phyloP scores from a whole-genome alignment of 2,888 invertebrate genomes.

The Cephus spinipes region DNA sequence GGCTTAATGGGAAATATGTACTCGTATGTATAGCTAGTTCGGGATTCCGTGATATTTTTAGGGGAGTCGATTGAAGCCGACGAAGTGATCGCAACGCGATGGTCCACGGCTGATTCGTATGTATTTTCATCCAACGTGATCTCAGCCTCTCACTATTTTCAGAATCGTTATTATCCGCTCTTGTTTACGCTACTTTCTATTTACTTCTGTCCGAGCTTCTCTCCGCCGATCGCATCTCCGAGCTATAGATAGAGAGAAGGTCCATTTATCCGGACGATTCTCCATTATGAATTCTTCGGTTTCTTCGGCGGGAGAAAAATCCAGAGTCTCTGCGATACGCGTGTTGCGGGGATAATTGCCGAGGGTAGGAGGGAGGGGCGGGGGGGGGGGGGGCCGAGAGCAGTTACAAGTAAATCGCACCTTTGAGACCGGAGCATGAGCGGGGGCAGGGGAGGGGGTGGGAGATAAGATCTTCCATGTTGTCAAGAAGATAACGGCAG shows the following conservation, averaged over 20 bases:
- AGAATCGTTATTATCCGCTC: constrained; percentile 36
- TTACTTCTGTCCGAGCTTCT: neutral
- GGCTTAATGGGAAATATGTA: too few species aligned
- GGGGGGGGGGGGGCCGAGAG: constrained; percentile 17
- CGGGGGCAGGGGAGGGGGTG: constrained; percentile 10
- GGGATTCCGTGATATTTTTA: too few species aligned
- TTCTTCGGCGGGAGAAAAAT: neutral
- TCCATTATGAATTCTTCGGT: constrained; percentile 11
- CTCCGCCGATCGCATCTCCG: too few species aligned
- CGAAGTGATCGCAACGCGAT: constrained; percentile 6
- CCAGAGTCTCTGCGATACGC: constrained; percentile 22
- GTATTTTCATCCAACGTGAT: constrained; percentile 29
- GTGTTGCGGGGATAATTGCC: too few species aligned
- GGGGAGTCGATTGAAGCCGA: too few species aligned
- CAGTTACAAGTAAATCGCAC: too few species aligned
- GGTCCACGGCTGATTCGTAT: constrained; percentile 13
- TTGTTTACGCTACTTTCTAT: constrained; percentile 27
- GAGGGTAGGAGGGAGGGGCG: neutral
- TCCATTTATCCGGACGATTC: too few species aligned
- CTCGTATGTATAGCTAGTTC: too few species aligned
- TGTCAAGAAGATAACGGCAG: neutral
- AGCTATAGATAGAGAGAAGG: too few species aligned
- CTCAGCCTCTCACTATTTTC: constrained; percentile 35
- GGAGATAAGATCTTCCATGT: constrained; percentile 2
- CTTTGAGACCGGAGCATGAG: too few species aligned